Percentiles rank a stretch among this genome's conserved stretches.
Conservation (phyloP, 2,113 vertebrate genomes). For the Scomber scombrus region DNA sequence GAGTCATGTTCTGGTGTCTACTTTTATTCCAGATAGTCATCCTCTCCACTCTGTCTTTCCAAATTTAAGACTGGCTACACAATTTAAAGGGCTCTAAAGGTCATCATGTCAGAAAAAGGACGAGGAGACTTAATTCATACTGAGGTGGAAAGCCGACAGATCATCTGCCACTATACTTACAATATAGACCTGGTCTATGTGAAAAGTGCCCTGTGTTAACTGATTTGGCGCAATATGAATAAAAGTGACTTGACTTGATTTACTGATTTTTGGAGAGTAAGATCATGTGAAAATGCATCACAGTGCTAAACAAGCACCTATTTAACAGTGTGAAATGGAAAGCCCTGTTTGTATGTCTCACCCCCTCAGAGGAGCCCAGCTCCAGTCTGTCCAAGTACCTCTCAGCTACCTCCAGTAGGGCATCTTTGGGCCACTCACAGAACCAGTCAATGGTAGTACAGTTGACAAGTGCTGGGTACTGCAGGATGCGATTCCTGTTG, state of each 20-base stretch:
- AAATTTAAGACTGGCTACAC: background rate
- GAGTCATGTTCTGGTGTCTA: background rate
- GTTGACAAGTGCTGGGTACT: conserved; percentile 92
- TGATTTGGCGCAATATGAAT: no score
- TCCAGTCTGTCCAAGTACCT: conserved; percentile 86
- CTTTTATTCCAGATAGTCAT: background rate
- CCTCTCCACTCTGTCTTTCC: background rate
- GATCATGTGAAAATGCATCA: background rate
- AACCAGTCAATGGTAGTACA: conserved; percentile 95
- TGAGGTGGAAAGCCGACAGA: no score
- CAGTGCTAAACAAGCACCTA: background rate
- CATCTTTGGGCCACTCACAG: conserved; percentile 91
- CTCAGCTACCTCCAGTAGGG: conserved; percentile 92
- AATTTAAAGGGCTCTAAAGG: no score
- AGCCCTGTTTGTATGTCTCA: conserved; percentile 65
- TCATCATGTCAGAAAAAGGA: no score
- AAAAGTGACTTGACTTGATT: no score
- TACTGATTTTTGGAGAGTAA: no score
- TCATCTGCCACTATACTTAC: no score
- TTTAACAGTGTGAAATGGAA: background rate
- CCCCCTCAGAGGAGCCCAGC: conserved; percentile 84
- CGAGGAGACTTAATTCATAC: no score
- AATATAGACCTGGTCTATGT: no score
- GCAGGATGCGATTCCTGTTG: conserved; percentile 89
- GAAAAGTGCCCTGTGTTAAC: no score